Evolutionary conservation across 2,888 invertebrate genomes (phyloP).

Genomic region (Mallateleia sp.): DNA sequence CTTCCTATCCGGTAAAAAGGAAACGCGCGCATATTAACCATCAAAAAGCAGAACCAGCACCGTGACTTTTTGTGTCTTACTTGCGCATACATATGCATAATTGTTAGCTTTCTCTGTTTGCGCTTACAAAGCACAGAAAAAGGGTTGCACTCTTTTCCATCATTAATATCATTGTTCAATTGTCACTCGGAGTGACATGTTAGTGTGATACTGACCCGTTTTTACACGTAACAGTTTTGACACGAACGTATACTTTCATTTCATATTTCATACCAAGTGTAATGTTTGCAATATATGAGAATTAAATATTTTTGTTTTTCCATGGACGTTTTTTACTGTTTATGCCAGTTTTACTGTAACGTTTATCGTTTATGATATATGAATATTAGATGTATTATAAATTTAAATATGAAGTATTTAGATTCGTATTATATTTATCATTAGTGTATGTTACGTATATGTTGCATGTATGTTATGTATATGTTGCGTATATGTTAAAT

Average conservation of each 20-base stretch:
- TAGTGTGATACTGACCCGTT: background rate
- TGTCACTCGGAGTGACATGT: background rate
- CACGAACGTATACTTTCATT: background rate
- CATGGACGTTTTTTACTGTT: no score
- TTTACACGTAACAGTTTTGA: background rate
- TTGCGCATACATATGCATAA: background rate
- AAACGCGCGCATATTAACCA: background rate
- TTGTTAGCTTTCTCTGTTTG: background rate
- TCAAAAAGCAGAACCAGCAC: background rate
- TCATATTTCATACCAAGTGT: no score
- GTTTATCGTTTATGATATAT: no score
- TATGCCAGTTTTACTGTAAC: no score
- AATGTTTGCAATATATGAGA: no score
- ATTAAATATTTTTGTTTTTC: no score
- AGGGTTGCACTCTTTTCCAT: background rate
- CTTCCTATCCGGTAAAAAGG: background rate
- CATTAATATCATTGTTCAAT: constrained; percentile 3
- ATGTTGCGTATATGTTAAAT: no score
- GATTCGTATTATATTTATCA: no score
- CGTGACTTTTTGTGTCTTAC: background rate
- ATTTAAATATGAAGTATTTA: no score
- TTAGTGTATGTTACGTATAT: no score
- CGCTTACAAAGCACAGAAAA: background rate
- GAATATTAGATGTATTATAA: no score
- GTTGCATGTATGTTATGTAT: no score